A percentile compares a stretch with the other conserved stretches of the same genome.
phyloP scores from a whole-genome alignment of 2,113 vertebrate genomes.

The Epinephelus lanceolatus region DNA sequence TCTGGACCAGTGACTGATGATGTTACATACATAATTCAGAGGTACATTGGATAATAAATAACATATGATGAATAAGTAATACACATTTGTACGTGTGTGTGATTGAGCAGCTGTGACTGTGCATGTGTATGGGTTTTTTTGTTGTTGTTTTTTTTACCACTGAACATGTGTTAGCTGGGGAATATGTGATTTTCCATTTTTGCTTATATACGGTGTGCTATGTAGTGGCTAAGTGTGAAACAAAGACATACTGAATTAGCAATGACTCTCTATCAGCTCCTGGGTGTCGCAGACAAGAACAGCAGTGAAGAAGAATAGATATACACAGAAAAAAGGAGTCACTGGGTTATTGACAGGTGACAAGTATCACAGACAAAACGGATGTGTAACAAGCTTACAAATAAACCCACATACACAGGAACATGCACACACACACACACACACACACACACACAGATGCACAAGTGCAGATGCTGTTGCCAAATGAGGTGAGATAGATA shows the following conservation, averaged over 20 bases:
- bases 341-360: conserved; percentile 49
- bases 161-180: neutral
- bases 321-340: neutral
- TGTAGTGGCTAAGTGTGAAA: conserved; percentile 17
- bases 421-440: conserved; percentile 26
- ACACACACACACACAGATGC: conserved; percentile 14
- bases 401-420: conserved; percentile 17
- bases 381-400: conserved; percentile 16
- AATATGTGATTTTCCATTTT: conserved; percentile 15
- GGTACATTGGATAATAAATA: conserved; percentile 74
- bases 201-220: neutral
- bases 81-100: conserved; percentile 44
- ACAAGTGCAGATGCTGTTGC: conserved; percentile 50
- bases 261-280: conserved; percentile 17
- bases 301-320: conserved; percentile 1
- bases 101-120: conserved; percentile 47
- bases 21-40: conserved; percentile 76
- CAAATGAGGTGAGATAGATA: conserved; percentile 74
- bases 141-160: neutral
- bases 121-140: neutral
- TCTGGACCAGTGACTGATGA: conserved; percentile 69
- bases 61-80: conserved; percentile 76
- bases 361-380: conserved; percentile 12
- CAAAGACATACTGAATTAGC: conserved; percentile 42
- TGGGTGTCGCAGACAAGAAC: neutral